Percentiles rank a stretch among this genome's conserved stretches.
phyloP scores from a whole-genome alignment of 2,797 vertebrate species.

The Margarornis squamiger region DNA sequence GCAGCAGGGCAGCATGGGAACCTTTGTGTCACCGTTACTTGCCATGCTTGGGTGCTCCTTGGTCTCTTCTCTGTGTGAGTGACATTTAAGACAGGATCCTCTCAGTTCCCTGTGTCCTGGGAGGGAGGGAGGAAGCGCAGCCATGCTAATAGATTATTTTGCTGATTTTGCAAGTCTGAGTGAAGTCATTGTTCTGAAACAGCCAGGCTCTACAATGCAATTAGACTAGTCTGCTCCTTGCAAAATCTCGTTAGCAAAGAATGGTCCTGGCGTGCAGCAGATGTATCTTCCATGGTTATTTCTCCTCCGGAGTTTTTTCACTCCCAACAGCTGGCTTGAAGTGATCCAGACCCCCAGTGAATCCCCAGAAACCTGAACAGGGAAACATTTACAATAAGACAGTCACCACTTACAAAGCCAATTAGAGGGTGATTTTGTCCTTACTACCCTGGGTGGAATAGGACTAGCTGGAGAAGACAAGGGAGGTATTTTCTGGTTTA shows the following conservation, averaged over 20 bases:
- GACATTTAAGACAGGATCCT: not conserved
- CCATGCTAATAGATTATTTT: not conserved
- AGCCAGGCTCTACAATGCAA: not conserved
- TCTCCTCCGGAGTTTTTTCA: not conserved
- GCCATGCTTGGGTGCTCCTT: accelerated
- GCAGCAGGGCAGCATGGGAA: not conserved
- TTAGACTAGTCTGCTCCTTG: not conserved
- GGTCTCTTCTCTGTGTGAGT: not conserved
- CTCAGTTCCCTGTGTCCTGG: not conserved
- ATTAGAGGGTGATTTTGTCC: not conserved
- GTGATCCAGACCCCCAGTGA: not conserved
- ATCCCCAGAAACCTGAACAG: not conserved
- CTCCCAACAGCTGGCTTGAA: not conserved
- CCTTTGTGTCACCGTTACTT: accelerated
- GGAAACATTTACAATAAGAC: not conserved
- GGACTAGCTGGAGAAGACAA: not conserved
- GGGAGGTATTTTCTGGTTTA: not conserved
- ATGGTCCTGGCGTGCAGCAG: not conserved
- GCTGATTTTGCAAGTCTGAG: slow-evolving; percentile 27
- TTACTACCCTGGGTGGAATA: not conserved
- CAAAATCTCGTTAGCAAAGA: slow-evolving; percentile 37
- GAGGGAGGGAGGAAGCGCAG: not conserved
- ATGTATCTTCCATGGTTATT: not conserved
- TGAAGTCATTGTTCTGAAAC: not conserved
- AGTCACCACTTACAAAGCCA: not conserved